phyloP scores from a whole-genome alignment of 1,140 invertebrate species.

The Diorhabda sublineata region DNA sequence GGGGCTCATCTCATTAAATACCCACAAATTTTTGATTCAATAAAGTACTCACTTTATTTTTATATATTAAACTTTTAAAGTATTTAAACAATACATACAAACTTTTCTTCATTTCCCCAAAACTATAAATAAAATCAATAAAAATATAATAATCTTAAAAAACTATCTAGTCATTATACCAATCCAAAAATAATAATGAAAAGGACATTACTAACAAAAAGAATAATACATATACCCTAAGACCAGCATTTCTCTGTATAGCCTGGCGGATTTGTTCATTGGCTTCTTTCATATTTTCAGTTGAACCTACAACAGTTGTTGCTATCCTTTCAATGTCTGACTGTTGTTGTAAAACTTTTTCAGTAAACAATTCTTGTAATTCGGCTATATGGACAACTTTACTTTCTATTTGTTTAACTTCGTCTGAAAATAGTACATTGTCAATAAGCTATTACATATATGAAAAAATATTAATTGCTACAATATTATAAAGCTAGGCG shows the following conservation, averaged over 20 bases:
- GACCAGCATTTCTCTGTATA: conserved; percentile 92
- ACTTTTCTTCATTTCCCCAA: too few relatives aligned
- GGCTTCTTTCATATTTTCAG: conserved; percentile 92
- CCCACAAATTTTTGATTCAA: too few relatives aligned
- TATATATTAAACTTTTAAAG: too few relatives aligned
- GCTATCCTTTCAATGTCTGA: conserved; percentile 87
- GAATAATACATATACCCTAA: conserved; percentile 91
- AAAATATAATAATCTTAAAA: neutral
- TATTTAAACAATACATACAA: too few relatives aligned
- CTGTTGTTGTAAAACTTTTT: conserved; percentile 94
- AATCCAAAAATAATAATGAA: conserved; percentile 92
- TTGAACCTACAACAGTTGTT: conserved; percentile 81
- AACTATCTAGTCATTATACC: conserved; percentile 88
- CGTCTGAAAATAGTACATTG: conserved; percentile 47
- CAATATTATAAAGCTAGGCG: too few relatives aligned
- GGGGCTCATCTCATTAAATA: too few relatives aligned
- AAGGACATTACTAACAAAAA: conserved; percentile 95
- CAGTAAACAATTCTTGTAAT: conserved; percentile 94
- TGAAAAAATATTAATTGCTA: too few relatives aligned
- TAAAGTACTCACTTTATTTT: too few relatives aligned
- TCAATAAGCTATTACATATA: too few relatives aligned
- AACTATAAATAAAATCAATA: neutral
- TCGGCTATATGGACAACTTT: conserved; percentile 94
- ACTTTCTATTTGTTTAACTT: conserved; percentile 82
- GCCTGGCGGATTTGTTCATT: conserved; percentile 96